phyloP scores from a whole-genome alignment of 2,797 vertebrate species.

The Myotis planiceps region DNA sequence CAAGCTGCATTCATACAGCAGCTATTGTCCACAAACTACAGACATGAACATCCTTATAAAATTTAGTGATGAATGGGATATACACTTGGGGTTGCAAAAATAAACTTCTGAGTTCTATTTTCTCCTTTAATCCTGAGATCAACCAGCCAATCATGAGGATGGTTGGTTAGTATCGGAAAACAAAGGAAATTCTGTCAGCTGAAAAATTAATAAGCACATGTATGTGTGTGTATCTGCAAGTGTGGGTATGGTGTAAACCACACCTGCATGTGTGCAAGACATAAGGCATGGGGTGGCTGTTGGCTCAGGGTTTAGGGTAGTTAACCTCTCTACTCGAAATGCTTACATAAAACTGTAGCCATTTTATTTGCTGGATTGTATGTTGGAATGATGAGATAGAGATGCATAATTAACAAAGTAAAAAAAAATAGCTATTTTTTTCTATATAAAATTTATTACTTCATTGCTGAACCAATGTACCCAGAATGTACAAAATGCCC shows the following conservation, averaged over 20 bases:
- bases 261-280: neutral
- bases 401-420: neutral
- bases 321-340: conserved; percentile 6
- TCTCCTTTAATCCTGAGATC: conserved; percentile 47
- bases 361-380: conserved; percentile 18
- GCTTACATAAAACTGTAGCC: neutral
- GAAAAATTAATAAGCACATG: conserved; percentile 46
- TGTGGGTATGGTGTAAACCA: neutral
- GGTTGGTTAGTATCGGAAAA: conserved; percentile 61
- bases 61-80: neutral
- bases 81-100: neutral
- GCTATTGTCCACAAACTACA: neutral
- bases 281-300: neutral
- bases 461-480: neutral
- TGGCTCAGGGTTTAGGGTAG: neutral
- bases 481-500: neutral
- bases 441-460: neutral
- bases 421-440: neutral
- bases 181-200: conserved; percentile 58
- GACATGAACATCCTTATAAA: neutral
- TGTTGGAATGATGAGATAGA: neutral
- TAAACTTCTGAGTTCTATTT: conserved; percentile 51
- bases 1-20: neutral
- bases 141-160: conserved; percentile 38
- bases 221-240: neutral